Base-by-base conservation (phyloP, 2,797 vertebrate species). In the Borostomias antarcticus region DNA sequence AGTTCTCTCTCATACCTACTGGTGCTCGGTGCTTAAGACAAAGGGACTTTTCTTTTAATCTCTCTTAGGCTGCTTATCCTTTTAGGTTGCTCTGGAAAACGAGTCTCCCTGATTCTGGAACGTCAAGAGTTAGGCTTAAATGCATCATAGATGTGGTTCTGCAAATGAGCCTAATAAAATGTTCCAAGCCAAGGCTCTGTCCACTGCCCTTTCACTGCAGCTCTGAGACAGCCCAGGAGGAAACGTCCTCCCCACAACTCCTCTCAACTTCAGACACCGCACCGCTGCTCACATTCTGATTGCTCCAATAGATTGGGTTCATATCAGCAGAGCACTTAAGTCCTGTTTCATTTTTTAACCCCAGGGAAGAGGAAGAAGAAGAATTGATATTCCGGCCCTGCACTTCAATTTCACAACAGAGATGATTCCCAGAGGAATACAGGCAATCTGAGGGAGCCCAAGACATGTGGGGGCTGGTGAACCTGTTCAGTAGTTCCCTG, bases 401-500 rank as follows among this genome's bases (percentile, higher is more conserved):
- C 80, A 83, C 86, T 88, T 85, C 87, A 88, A 88, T 89, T 89
- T 89, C 85, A 83, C 81, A 85, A 82, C 79, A 80, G 77, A 80
- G 88, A 89, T 89, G 84, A 89, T 88, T 84, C 87, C 82, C 43
- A 53, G 82, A 86, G 86, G 86, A 83, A 81, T 57, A 62, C 78
- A 53, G 74, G 79, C 84, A 88, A 82, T 86, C 81, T 76, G 61
- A 82, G 57, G 68, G 76, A 80, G 72, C 45, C 57, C 48, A 45
- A 75, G 19, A 43, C 21, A 59, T 59, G 57, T 25, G 33, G 40
- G 26, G 37, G 35, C 25, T 37, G 7, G 21, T 37, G 37, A 11
- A 40, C 2, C 40, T 19, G 1, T 26, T 56, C 25, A n/a, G 3
- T 30, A 9, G 15, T 21, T 23, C 3, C 54, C 17, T 8, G 10